Conservation (phyloP, 2,113 vertebrate species). For the Nipponia nippon region DNA sequence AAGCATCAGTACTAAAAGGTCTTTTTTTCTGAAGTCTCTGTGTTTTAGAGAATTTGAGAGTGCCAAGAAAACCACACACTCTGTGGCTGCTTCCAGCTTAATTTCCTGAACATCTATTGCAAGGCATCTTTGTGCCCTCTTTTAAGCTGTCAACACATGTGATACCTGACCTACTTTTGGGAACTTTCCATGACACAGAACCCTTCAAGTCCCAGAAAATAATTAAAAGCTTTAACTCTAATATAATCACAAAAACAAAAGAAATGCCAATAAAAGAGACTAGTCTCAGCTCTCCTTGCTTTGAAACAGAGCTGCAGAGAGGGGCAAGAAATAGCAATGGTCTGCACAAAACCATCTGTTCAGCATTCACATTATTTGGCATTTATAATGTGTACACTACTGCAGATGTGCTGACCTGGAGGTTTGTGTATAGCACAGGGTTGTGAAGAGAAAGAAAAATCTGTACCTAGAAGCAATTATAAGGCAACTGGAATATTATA, state of each 20-base stretch:
- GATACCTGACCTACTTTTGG: background rate
- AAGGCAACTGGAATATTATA: background rate
- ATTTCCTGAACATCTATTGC: background rate
- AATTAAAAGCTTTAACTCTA: background rate
- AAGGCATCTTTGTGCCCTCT: background rate
- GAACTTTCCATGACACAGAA: background rate
- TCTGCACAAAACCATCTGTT: conserved; percentile 3
- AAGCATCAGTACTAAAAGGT: background rate
- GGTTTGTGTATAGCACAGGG: background rate
- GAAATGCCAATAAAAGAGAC: background rate
- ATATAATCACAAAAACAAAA: background rate
- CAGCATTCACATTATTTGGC: background rate
- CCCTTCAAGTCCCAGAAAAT: background rate
- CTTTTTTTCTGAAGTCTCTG: background rate
- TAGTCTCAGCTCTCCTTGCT: background rate
- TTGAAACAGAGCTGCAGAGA: background rate
- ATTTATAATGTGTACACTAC: background rate
- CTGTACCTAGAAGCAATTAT: background rate
- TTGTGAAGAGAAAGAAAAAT: background rate
- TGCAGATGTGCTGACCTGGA: conserved; percentile 19
- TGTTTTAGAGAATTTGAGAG: background rate
- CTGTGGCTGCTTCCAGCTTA: background rate
- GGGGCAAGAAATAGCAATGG: conserved; percentile 5
- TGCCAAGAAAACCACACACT: background rate
- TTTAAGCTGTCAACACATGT: background rate